Evolutionary conservation across 2,888 invertebrate species (phyloP), one percentile per base, ranked within the genome.

Genomic region (Acronicta psi): DNA sequence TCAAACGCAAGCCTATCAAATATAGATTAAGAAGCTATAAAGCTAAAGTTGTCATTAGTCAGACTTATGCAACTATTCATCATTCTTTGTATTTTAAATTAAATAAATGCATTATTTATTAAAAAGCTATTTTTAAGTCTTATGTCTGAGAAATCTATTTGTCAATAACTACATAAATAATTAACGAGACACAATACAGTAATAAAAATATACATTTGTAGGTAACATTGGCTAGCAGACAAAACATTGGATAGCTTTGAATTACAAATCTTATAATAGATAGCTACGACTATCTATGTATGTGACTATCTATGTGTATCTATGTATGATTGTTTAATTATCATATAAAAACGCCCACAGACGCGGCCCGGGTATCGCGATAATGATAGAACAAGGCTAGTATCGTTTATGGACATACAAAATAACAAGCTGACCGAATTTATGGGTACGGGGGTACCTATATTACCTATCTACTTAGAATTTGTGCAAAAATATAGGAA

Each of bases 341-440:
- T 59, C 0, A 31, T 25, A 53, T 36, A 47, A 53, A 54, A 56
- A 59, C 72, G 60, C 47, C 50, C 42, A 56, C 46, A 16, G 49
- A 36, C 47, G 10, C 34, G 8, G 29, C 47, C 9, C 34, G 8
- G 29, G 11, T 38, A 10, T 37, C 13, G 8, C 29, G 4, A 49
- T 51, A 42, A 58, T 55, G 25, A 38, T 37, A 34, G 53, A 38
- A 51, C 59, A 55, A 64, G 52, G 54, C 38, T 23, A 25, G 14
- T 50, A 14, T 41, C 51, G 16, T 47, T 44, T 31, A 13, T 16
- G 31, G 16, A 55, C 38, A 4, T 31, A 20, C 29, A 20, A 17
- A 23, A 38, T 51, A 44, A 41, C 11, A 20, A 41, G 17, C 36
- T 18, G 20, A 37, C 4, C 11, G n/a, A 51, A 16, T 17, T 18